Evolutionary conservation across 1,140 invertebrate genomes (phyloP).

Genomic region (Drosophila triauraria): DNA sequence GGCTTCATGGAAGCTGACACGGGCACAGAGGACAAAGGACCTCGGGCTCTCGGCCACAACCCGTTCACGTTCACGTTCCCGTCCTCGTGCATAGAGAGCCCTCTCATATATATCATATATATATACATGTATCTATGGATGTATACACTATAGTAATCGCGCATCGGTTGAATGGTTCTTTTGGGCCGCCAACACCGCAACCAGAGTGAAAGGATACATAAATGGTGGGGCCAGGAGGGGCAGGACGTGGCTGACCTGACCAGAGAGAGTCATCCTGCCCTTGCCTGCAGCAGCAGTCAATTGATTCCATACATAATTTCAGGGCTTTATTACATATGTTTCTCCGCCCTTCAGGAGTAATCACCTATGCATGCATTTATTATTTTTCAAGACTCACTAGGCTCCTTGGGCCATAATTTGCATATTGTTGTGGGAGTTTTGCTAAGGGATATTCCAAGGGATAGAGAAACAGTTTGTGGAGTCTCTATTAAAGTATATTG

Average conservation of each 20-base stretch:
- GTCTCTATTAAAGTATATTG: not conserved
- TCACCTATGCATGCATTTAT: conserved; percentile 31
- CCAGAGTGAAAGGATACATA: conserved; percentile 9
- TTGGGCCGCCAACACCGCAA: conserved; percentile 12
- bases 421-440: conserved; percentile 13
- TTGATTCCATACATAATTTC: conserved; percentile 32
- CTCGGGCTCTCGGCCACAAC: conserved; percentile 33
- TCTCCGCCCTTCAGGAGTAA: conserved; percentile 18
- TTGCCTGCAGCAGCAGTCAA: conserved; percentile 27
- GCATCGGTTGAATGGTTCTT: conserved; percentile 36
- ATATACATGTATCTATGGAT: conserved; percentile 8
- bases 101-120: not conserved
- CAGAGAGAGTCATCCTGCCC: conserved; percentile 2
- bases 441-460: not conserved
- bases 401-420: conserved; percentile 10
- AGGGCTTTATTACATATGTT: conserved; percentile 33
- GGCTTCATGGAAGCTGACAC: conserved; percentile 48
- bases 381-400: conserved; percentile 3
- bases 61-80: conserved; percentile 9
- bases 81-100: not conserved
- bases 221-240: not conserved
- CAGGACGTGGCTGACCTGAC: not conserved
- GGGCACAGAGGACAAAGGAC: conserved; percentile 37
- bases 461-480: not conserved
- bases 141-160: conserved; percentile 32